A percentile compares a stretch with the other conserved stretches of the same genome.
Evolutionary conservation across 2,113 vertebrate species (phyloP).

Genomic region (Pelodiscus sinensis): DNA sequence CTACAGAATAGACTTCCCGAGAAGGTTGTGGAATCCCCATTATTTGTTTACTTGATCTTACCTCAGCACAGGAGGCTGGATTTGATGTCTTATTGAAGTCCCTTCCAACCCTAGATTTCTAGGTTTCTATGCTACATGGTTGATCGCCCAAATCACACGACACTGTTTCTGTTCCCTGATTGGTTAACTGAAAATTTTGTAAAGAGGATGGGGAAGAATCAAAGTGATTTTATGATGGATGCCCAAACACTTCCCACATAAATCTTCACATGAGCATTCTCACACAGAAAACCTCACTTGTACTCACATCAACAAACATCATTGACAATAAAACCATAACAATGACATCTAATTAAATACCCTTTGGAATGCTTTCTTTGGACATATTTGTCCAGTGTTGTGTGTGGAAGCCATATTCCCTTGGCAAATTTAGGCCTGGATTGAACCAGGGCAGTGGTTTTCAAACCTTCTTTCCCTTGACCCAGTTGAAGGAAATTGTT

Average conservation of each 20-base stretch:
- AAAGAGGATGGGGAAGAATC: background rate
- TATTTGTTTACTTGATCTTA: background rate
- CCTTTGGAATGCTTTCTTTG: background rate
- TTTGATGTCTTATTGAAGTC: background rate
- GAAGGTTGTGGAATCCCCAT: background rate
- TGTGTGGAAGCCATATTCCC: background rate
- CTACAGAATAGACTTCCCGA: background rate
- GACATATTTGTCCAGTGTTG: background rate
- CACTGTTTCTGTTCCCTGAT: background rate
- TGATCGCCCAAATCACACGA: background rate
- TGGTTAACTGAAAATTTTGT: background rate
- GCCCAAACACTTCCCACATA: background rate
- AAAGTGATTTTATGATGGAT: background rate
- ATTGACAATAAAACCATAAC: background rate
- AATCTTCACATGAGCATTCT: background rate
- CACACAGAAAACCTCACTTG: background rate
- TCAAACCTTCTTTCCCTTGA: too few relatives aligned
- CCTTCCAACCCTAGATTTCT: background rate
- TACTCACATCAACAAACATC: background rate
- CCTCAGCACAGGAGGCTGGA: background rate
- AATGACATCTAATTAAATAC: background rate
- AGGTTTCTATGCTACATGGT: background rate
- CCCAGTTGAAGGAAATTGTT: too few relatives aligned
- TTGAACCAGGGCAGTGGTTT: background rate
- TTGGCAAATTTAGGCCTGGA: background rate